Base-by-base conservation (phyloP, 2,113 vertebrate species). In the Laticauda laticaudata region DNA sequence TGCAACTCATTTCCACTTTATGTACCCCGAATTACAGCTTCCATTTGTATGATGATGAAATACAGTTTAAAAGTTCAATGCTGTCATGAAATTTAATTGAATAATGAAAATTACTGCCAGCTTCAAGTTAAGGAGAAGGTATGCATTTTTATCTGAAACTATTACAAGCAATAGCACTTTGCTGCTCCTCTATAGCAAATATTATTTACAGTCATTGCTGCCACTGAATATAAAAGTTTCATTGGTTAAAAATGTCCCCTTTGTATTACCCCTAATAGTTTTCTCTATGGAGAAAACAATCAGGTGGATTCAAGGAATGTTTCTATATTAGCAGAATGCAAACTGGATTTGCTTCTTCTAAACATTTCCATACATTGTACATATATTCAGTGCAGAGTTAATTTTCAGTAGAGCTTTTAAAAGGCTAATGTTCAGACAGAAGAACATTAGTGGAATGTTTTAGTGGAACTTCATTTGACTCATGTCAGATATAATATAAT, bases 341-440 rank as follows among this genome's bases (percentile, higher is more conserved):
- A 34, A 20, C 24, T 89, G 18, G 14, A 57, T 92, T 57, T 90
- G 26, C 0, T 86, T 5, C 1, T 55, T 56, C 54, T 15, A 64
- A 48, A 90, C 2, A 94, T 57, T 64, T 90, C 91, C 85, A 86
- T 0, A 10, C 4, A 29, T 20, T 61, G 64, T 92, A 51, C 18
- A 87, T 69, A 21, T 14, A 1, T 56, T 59, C 93, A 86, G 90
- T 29, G 2, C 1, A 48, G 53, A 88, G 10, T 1, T 91, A 89
- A 89, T 7, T 93, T 92, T 61, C 45, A 91, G 92, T 92, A 92
- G 55, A 94, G 90, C 92, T 94, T 94, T 87, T 69, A 15, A 89
- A 92, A 92, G 43, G n/a, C 24, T 94, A 90, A 87, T 88, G 34
- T n/a, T 88, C 59, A 87, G 93, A 93, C 57, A 75, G 89, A 69